Conservation (phyloP, 30 jellyfish, hydroid and myxozoan species). For the Catostylus mosaicus region DNA sequence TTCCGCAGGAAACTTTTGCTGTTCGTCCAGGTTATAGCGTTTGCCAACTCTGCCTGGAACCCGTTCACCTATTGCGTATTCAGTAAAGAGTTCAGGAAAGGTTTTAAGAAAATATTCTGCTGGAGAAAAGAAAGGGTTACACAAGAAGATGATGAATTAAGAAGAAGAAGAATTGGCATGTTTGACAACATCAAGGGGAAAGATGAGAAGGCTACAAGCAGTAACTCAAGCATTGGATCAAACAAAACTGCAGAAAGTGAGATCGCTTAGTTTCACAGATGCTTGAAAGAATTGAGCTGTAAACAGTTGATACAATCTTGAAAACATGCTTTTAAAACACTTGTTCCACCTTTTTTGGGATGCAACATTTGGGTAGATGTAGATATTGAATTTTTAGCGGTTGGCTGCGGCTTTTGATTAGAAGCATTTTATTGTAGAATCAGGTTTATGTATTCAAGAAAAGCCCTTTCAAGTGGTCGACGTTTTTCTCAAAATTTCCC, state of each 20-base stretch:
- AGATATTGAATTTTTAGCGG: no score
- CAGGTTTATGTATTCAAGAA: no score
- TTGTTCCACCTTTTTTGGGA: no score
- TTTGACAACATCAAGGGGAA: background rate
- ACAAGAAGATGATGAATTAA: background rate
- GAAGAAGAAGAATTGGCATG: background rate
- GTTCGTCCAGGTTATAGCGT: constrained; percentile 50
- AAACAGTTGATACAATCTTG: no score
- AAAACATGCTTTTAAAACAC: no score
- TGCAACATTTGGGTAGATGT: no score
- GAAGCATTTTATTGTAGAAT: no score
- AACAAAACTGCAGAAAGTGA: background rate
- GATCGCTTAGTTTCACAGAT: no score
- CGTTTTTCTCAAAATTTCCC: no score
- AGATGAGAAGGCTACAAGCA: background rate
- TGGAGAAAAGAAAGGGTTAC: constrained; percentile 20
- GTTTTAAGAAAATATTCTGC: constrained; percentile 29
- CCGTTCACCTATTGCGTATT: constrained; percentile 54
- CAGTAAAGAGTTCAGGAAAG: constrained; percentile 62
- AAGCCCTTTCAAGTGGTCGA: no score
- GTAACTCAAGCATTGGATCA: background rate
- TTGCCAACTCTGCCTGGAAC: constrained; percentile 68
- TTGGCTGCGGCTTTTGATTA: no score
- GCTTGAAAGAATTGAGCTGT: no score
- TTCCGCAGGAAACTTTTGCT: constrained; percentile 41